Conservation (phyloP, 2,888 invertebrate species). For the Pelosia muscerda region DNA sequence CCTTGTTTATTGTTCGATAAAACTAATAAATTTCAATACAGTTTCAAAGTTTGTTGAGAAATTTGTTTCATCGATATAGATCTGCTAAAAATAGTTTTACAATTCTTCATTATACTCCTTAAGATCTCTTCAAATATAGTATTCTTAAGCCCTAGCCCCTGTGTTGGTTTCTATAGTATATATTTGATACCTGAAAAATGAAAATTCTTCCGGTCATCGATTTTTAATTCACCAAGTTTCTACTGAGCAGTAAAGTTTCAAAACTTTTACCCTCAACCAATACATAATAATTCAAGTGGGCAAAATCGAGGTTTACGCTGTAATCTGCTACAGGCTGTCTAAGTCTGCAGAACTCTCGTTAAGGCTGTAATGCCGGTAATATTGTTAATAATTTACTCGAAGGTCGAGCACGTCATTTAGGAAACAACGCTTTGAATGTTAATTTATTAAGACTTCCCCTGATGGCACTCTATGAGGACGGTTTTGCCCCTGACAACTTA, state of each 20-base stretch:
- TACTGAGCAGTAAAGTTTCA: not conserved
- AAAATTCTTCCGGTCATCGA: not conserved
- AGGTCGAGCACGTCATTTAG: slow-evolving; percentile 49
- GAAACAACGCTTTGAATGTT: slow-evolving; percentile 49
- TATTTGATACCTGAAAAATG: not conserved
- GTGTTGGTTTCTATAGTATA: not conserved
- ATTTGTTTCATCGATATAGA: slow-evolving; percentile 16
- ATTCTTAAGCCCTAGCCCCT: too few relatives aligned
- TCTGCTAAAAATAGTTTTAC: not conserved
- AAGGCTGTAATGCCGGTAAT: slow-evolving; percentile 35
- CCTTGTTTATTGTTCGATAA: slow-evolving; percentile 11
- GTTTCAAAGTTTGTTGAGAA: slow-evolving; percentile 21
- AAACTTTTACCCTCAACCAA: slow-evolving; percentile 3
- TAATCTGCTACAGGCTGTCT: slow-evolving; percentile 32
- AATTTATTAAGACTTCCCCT: slow-evolving; percentile 49
- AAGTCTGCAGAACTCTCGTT: slow-evolving; percentile 42
- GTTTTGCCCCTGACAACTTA: slow-evolving; percentile 12
- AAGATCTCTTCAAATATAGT: too few relatives aligned
- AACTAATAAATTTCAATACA: slow-evolving; percentile 32
- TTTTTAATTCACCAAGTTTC: not conserved
- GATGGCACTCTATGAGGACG: slow-evolving; percentile 36
- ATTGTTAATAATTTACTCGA: slow-evolving; percentile 50
- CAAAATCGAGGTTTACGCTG: slow-evolving; percentile 17
- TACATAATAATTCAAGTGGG: slow-evolving; percentile 19
- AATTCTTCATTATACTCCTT: too few relatives aligned